These are phyloP conservation scores for Saccostrea glomerata DNA, from an alignment of 1,140 invertebrate genomes.

Conservation along the genomic window DNA sequence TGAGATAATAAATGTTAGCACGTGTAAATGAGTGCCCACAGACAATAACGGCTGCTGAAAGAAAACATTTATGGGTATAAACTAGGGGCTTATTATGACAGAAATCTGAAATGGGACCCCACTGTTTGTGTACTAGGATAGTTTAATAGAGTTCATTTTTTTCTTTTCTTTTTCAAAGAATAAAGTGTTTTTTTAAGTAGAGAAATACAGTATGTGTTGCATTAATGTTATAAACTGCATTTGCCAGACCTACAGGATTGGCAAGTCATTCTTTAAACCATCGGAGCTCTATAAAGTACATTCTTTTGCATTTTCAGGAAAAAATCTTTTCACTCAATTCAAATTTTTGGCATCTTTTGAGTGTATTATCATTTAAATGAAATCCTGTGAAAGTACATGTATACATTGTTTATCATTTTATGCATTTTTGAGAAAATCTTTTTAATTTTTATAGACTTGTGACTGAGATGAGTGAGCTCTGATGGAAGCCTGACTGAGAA, in stretches of 20 bases:
- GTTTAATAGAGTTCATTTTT: background rate
- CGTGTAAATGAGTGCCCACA: slow-evolving; percentile 23
- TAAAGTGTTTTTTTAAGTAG: background rate
- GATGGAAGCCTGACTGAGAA: background rate
- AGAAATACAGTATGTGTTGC: background rate
- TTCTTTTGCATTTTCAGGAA: too few species aligned
- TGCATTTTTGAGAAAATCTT: background rate
- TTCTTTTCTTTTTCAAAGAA: background rate
- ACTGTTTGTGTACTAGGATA: background rate
- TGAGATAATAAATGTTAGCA: slow-evolving; percentile 24
- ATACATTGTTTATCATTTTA: too few species aligned
- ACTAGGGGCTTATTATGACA: background rate
- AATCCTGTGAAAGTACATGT: too few species aligned
- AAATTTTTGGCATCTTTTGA: background rate
- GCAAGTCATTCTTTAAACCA: too few species aligned
- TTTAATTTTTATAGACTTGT: background rate
- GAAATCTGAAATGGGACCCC: background rate
- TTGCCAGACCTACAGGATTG: too few species aligned
- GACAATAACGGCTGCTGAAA: background rate
- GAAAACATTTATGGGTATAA: slow-evolving; percentile 25
- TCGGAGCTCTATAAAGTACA: too few species aligned
- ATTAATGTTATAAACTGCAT: too few species aligned
- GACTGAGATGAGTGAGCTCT: background rate
- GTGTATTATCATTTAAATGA: background rate
- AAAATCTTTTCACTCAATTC: too few species aligned